phyloP scores from a whole-genome alignment of 2,888 invertebrate genomes.

The Altica lythri region DNA sequence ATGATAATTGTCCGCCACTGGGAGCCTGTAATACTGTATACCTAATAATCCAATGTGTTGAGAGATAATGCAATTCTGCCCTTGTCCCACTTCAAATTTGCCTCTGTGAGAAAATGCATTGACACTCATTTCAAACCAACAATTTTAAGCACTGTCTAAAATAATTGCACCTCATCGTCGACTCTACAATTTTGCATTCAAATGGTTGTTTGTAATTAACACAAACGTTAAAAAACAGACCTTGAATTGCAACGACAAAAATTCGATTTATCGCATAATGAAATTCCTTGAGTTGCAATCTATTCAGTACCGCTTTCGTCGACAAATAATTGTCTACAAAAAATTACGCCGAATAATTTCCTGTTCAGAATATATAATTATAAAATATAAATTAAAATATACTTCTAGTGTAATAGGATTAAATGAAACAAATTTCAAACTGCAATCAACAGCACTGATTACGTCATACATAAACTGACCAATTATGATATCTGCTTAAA shows the following conservation, averaged over 20 bases:
- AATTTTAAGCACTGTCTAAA: constrained; percentile 34
- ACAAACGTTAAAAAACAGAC: background rate
- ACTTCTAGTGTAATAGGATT: too few relatives aligned
- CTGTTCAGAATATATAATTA: too few relatives aligned
- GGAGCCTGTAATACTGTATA: constrained; percentile 4
- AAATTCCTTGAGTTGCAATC: background rate
- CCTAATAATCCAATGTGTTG: constrained; percentile 4
- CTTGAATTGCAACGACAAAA: background rate
- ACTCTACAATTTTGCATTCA: constrained; percentile 12
- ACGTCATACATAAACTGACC: too few relatives aligned
- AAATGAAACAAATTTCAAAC: too few relatives aligned
- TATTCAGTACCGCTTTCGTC: background rate
- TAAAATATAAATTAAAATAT: too few relatives aligned
- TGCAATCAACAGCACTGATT: too few relatives aligned
- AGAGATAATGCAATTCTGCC: constrained; percentile 39
- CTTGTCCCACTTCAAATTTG: constrained; percentile 52
- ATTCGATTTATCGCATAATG: background rate
- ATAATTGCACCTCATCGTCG: constrained; percentile 31
- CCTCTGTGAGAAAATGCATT: constrained; percentile 48
- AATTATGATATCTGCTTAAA: too few relatives aligned
- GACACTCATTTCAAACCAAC: constrained; percentile 45
- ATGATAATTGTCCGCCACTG: constrained; percentile 1
- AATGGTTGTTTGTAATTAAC: constrained; percentile 1
- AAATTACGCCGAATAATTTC: too few relatives aligned
- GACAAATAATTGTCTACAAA: too few relatives aligned